Evolutionary conservation across 1,140 invertebrate species (phyloP), one percentile per base, ranked within the genome.

Genomic region (Capitella teleta): DNA sequence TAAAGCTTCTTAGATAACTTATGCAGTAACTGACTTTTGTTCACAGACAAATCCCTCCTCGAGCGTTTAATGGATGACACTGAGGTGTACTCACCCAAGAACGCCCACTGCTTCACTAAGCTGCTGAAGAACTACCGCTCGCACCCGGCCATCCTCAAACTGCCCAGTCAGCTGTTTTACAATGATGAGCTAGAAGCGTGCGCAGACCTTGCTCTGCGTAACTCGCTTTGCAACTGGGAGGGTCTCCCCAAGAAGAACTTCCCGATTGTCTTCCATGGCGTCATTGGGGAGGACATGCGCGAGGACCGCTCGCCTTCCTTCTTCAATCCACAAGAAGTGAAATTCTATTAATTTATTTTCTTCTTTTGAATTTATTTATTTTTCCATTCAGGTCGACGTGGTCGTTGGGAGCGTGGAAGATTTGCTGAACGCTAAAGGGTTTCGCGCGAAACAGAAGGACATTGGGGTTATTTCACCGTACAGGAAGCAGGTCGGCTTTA

Each of bases 401-500:
- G 72, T 76, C 2, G 49, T 63, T 19, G 47, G 56, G 2, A 76
- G 74, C 47, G 54, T 76, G 5, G 32, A 47, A 10, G 51, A 49
- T 18, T 30, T 70, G n/a, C 37, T 66, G 47, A 51, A 62, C 26
- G 44, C 53, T 14, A 59, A 56, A 42, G 57, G 42, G 42, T 2
- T 25, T 8, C 32, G 57, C 28, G 55, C 92, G n/a, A 63, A 58
- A 5, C 67, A 78, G 44, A 68, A 80, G 38, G 81, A 92, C 58
- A 85, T 96, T 65, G 92, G 91, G 6, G 84, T 96, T 55, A 87
- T 97, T 47, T 84, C 89, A 5, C 91, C 92, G 1, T 96, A 96
- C 68, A 68, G 80, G 50, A 86, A 87, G 64, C 92, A 96, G 78
- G 86, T 87, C 2, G 21, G 16, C n/a, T 25, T n/a, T n/a, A n/a